Evolutionary conservation across 2,113 vertebrate genomes (phyloP).

Genomic region (Ophiodon elongatus): DNA sequence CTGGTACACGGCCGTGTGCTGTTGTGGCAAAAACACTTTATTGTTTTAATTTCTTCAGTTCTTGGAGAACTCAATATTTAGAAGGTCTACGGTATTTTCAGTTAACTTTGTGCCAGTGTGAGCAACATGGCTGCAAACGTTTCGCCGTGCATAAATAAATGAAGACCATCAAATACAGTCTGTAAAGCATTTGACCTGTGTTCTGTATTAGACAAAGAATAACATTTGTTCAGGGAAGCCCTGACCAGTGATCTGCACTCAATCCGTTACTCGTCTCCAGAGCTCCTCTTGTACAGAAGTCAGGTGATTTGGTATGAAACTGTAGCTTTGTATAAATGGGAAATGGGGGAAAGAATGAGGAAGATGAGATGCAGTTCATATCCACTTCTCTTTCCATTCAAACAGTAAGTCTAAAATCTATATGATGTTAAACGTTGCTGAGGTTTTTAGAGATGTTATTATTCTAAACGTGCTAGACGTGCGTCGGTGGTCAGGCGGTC

Average conservation of each 20-base stretch:
- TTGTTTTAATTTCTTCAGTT: neutral
- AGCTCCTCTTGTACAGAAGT: neutral
- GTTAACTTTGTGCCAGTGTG: neutral
- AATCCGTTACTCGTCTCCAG: neutral
- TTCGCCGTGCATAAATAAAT: neutral
- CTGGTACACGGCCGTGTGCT: neutral
- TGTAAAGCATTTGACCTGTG: neutral
- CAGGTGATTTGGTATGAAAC: conserved; percentile 36
- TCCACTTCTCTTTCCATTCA: neutral
- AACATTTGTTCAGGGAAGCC: neutral
- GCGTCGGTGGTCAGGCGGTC: no score
- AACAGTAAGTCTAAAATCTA: neutral
- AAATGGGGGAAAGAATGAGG: conserved; percentile 54
- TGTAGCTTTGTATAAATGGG: conserved; percentile 22
- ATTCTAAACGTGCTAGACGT: no score
- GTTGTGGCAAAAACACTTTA: neutral
- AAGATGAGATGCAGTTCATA: no score
- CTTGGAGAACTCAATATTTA: neutral
- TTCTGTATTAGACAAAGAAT: neutral
- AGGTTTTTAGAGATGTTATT: no score
- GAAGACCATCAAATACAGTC: neutral
- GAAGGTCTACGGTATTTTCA: neutral
- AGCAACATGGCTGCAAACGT: neutral
- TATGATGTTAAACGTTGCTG: no score
- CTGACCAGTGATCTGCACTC: neutral